Evolutionary conservation across 2,113 vertebrate genomes (phyloP).

Genomic region (Eptatretus burgeri): DNA sequence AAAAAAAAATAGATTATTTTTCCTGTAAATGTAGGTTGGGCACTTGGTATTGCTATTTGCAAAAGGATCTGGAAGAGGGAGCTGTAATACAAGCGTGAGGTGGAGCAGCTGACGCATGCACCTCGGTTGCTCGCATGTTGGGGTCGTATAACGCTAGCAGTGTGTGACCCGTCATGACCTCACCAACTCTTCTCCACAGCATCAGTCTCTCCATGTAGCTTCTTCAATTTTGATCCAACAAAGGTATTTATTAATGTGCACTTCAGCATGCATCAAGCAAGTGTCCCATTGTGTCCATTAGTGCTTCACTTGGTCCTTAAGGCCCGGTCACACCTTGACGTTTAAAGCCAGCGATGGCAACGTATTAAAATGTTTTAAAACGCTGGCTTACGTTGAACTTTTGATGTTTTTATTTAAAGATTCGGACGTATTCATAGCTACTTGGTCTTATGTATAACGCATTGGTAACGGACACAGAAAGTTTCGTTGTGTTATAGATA

Average conservation of each 20-base stretch:
- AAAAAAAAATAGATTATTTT: not conserved
- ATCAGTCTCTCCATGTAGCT: not conserved
- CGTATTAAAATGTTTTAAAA: no score
- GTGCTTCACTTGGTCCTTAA: no score
- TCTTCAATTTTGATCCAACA: not conserved
- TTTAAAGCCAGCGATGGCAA: no score
- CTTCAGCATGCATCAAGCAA: no score
- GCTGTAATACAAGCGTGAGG: slow-evolving; percentile 3
- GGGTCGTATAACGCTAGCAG: not conserved
- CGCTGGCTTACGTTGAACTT: no score
- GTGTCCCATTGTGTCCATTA: no score
- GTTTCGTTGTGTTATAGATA: no score
- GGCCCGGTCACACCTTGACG: no score
- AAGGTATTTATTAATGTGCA: not conserved
- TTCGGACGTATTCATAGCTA: no score
- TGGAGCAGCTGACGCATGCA: not conserved
- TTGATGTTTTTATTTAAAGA: no score
- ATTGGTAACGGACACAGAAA: no score
- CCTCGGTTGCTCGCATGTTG: not conserved
- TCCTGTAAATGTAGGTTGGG: slow-evolving; percentile 3
- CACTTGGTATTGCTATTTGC: not conserved
- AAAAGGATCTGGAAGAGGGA: not conserved
- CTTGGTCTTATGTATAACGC: no score
- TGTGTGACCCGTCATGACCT: not conserved
- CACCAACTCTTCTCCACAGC: not conserved